Evolutionary conservation across 2,113 vertebrate species (phyloP).

Genomic region (Burhinus bistriatus): DNA sequence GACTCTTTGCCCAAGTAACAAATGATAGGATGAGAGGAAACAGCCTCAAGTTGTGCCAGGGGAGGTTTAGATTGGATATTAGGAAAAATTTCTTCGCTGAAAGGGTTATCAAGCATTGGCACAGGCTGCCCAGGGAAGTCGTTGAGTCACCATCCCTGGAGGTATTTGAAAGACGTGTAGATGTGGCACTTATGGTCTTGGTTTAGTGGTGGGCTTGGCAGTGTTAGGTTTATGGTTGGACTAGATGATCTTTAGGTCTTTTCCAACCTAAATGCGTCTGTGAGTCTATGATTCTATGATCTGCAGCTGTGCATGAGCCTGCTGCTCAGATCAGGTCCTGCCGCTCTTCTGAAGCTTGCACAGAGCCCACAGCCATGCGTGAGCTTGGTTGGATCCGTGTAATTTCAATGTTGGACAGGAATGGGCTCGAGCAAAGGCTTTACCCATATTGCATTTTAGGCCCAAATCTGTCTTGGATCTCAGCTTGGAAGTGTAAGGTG

Average conservation of each 20-base stretch:
- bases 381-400: background rate
- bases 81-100: background rate
- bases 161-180: background rate
- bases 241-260: background rate
- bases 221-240: background rate
- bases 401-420: background rate
- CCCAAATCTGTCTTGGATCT: background rate
- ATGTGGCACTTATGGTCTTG: accelerated
- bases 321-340: background rate
- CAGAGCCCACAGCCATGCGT: accelerated
- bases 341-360: background rate
- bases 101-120: background rate
- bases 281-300: background rate
- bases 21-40: background rate
- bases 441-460: background rate
- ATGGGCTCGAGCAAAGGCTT: background rate
- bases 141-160: background rate
- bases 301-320: background rate
- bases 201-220: background rate
- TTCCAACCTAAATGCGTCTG: background rate
- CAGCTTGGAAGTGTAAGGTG: background rate
- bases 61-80: background rate
- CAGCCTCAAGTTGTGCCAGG: background rate
- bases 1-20: background rate
- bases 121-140: background rate